Conservation (phyloP, 2,888 invertebrate genomes). For the Scaptomyza cyrtandrae region DNA sequence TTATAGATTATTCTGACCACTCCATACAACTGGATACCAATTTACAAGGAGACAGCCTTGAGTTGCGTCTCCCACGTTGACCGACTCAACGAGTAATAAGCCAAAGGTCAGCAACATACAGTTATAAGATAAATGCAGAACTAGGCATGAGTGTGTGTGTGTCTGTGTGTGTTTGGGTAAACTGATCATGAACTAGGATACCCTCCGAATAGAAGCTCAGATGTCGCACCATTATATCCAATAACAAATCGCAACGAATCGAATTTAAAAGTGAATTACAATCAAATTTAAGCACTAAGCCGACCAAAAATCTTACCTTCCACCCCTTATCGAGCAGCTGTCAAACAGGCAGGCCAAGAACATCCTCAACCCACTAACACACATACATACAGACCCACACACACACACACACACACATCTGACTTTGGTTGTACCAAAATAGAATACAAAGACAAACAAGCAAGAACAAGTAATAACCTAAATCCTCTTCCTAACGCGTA, state of each 20-base stretch:
- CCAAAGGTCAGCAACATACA: constrained; percentile 15
- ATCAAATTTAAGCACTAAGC: constrained; percentile 79
- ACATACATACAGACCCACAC: constrained; percentile 27
- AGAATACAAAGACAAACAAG: constrained; percentile 18
- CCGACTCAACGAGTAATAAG: constrained; percentile 41
- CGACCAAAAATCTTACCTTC: constrained; percentile 64
- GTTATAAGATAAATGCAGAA: not conserved
- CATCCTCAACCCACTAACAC: constrained; percentile 6
- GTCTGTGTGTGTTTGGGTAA: constrained; percentile 7
- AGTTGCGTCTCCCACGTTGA: constrained; percentile 22
- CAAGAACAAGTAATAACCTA: constrained; percentile 25
- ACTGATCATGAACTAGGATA: constrained; percentile 10
- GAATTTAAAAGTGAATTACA: constrained; percentile 80
- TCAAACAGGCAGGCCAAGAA: constrained; percentile 14
- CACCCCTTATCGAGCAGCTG: constrained; percentile 14
- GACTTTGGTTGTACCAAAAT: constrained; percentile 57
- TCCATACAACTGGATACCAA: not conserved
- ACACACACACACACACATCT: constrained; percentile 49
- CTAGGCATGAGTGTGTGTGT: not conserved
- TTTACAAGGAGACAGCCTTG: not conserved
- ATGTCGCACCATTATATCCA: constrained; percentile 78
- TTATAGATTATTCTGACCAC: not conserved
- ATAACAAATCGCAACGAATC: constrained; percentile 76
- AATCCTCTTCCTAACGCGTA: constrained; percentile 35
- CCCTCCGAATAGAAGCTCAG: constrained; percentile 56